Evolutionary conservation across 1,140 invertebrate species (phyloP).

Genomic region (Dendroctonus ponderosae): DNA sequence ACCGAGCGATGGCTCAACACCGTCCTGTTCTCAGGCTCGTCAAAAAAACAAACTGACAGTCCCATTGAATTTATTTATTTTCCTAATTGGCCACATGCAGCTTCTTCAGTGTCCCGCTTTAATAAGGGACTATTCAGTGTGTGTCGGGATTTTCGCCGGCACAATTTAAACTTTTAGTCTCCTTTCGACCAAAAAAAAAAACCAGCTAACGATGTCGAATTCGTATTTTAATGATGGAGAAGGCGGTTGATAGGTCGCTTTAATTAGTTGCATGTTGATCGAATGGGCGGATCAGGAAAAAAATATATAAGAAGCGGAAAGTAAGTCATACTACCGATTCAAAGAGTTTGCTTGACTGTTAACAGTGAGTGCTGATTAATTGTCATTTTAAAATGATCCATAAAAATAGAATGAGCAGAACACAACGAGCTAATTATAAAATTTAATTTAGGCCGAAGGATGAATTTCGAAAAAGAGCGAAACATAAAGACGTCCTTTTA

Average conservation of each 20-base stretch:
- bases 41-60: constrained; percentile 27
- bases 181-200: neutral
- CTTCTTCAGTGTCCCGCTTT: constrained; percentile 29
- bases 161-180: constrained; percentile 13
- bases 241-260: no score
- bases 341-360: no score
- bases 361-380: neutral
- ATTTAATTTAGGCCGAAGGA: constrained; percentile 7
- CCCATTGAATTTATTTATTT: constrained; percentile 32
- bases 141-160: constrained; percentile 20
- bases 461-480: neutral
- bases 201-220: no score
- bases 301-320: no score
- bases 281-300: no score
- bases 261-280: no score
- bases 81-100: constrained; percentile 33
- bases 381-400: neutral
- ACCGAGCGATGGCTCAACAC: neutral
- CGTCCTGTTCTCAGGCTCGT: constrained; percentile 25
- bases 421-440: constrained; percentile 8
- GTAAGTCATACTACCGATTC: no score
- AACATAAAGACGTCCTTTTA: constrained; percentile 24
- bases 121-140: constrained; percentile 31
- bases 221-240: no score
- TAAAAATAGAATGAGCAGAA: neutral